These are phyloP conservation scores for Oncorhynchus nerka DNA, from an alignment of 2,113 vertebrate genomes.

Conservation along the genomic window DNA sequence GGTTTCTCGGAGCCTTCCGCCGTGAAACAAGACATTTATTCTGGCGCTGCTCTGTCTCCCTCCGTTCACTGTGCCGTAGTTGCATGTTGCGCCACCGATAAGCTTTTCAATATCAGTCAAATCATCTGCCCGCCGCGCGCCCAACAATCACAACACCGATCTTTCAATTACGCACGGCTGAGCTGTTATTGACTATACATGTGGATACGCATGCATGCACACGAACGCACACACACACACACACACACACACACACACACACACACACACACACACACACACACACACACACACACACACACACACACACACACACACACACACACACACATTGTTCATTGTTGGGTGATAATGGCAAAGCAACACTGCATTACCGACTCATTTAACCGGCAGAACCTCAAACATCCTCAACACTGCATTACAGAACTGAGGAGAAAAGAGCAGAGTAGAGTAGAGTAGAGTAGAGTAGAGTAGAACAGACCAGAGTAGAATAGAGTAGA, in stretches of 20 bases:
- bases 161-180: slow-evolving; percentile 21
- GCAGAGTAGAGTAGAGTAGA: too few relatives aligned
- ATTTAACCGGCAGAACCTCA: slow-evolving; percentile 9
- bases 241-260: too few relatives aligned
- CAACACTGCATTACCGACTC: not conserved
- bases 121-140: not conserved
- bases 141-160: slow-evolving; percentile 24
- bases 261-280: too few relatives aligned
- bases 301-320: too few relatives aligned
- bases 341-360: slow-evolving; percentile 35
- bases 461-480: too few relatives aligned
- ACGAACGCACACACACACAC: not conserved
- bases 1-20: slow-evolving; percentile 10
- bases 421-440: not conserved
- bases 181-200: slow-evolving; percentile 19
- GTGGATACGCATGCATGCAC: slow-evolving; percentile 20
- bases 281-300: too few relatives aligned
- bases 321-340: slow-evolving; percentile 22
- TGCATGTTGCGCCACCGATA: slow-evolving; percentile 34
- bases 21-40: slow-evolving; percentile 45
- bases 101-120: slow-evolving; percentile 54
- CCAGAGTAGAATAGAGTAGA: too few relatives aligned
- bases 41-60: slow-evolving; percentile 25
- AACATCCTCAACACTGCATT: slow-evolving; percentile 39
- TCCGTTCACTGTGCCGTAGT: slow-evolving; percentile 29